Percentiles rank a stretch among this genome's conserved stretches.
phyloP scores from a whole-genome alignment of 2,888 invertebrate species.

The Macrosiphum euphorbiae region DNA sequence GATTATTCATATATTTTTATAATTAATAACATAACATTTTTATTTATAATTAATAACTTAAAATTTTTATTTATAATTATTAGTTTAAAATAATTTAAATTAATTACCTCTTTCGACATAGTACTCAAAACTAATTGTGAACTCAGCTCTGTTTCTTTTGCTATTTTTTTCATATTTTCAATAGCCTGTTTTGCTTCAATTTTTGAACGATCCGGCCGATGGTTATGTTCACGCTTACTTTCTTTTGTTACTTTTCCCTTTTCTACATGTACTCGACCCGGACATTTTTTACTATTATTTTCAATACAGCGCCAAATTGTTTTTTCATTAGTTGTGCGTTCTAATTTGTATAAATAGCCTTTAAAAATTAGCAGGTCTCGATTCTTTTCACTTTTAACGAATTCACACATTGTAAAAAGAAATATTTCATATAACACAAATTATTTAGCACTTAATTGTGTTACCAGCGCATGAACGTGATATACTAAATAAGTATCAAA shows the following conservation, averaged over 20 bases:
- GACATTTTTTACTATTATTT: constrained; percentile 13
- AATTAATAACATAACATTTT: background rate
- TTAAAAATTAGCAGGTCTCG: constrained; percentile 13
- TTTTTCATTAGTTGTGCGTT: background rate
- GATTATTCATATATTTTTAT: background rate
- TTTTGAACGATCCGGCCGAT: constrained; percentile 7
- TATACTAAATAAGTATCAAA: background rate
- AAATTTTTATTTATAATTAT: background rate
- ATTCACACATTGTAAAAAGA: constrained; percentile 24
- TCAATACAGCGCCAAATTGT: constrained; percentile 34
- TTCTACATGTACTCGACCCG: background rate
- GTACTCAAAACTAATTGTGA: constrained; percentile 32
- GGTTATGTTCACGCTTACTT: constrained; percentile 11
- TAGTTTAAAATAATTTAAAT: constrained; percentile 24
- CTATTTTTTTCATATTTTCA: background rate
- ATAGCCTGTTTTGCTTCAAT: constrained; percentile 21
- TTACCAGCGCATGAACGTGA: background rate
- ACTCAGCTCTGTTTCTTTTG: background rate
- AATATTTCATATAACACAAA: background rate
- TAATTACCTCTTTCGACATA: constrained; percentile 20
- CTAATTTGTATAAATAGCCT: constrained; percentile 25
- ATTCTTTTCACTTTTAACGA: constrained; percentile 22
- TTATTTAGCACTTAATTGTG: constrained; percentile 9
- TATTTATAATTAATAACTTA: constrained; percentile 3
- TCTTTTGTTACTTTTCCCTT: constrained; percentile 18